Conservation (phyloP, 2,797 vertebrate genomes). For the Champsocephalus esox region DNA sequence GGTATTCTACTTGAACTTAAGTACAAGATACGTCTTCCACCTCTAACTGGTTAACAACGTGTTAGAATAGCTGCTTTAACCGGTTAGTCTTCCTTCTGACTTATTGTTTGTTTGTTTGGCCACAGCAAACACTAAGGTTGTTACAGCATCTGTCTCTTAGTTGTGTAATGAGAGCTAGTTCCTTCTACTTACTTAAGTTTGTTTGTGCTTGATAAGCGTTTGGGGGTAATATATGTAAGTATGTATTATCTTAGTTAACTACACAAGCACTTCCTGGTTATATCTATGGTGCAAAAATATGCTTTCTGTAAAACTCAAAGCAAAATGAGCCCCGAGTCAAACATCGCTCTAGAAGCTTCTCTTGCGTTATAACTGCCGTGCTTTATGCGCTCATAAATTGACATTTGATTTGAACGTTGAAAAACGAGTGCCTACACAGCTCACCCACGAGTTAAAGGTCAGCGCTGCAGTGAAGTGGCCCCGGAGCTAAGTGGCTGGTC, state of each 20-base stretch:
- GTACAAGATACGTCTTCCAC: too few species aligned
- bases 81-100: not conserved
- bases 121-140: not conserved
- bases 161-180: constrained; percentile 38
- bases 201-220: constrained; percentile 34
- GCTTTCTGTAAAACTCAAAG: not conserved
- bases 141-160: constrained; percentile 6
- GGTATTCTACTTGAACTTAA: too few species aligned
- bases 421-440: constrained; percentile 50
- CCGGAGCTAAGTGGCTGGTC: constrained; percentile 59
- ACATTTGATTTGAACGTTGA: constrained; percentile 41
- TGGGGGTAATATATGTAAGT: too few species aligned
- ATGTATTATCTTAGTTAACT: constrained; percentile 5
- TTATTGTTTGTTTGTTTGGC: not conserved
- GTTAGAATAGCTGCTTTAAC: constrained; percentile 4
- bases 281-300: not conserved
- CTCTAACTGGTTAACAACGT: too few species aligned
- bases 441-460: constrained; percentile 80
- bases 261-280: not conserved
- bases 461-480: constrained; percentile 65
- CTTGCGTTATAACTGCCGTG: not conserved
- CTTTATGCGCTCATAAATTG: constrained; percentile 43
- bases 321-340: not conserved
- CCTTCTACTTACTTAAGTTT: constrained; percentile 43
- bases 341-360: not conserved